Base-by-base conservation (phyloP, 2,113 vertebrate genomes). In the Lepidothrix coronata region DNA sequence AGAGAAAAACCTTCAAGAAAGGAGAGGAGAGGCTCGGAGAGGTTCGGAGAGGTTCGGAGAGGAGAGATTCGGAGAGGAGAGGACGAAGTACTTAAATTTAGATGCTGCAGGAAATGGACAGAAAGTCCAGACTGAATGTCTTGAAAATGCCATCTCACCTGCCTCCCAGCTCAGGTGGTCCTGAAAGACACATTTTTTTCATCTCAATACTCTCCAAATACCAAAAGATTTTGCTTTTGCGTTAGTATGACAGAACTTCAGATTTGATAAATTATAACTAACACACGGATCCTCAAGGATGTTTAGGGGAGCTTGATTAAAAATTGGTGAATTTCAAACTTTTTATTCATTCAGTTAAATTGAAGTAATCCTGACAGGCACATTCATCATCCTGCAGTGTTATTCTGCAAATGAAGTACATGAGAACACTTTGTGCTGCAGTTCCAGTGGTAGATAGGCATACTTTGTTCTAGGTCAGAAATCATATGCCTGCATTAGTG, bases 291-390 rank as follows among this genome's bases (percentile, higher is more conserved):
- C 28, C 23, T 89, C 22, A 66, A 94, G 31, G 43, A 84, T 93
- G 24, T 73, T 72, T 67, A 1, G 0, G 37, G 28, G 6, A 20
- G 1, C 0, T 0, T 37, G n/a, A 76, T 62, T 88, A 87, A 70
- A 85, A 93, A 78, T 24, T 0, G 1, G 14, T 85, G 55, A 5
- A 46, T 77, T 91, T 91, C n/a, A 84, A 58, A 67, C 14, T 58
- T 57, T 73, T 70, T 67, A 44, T 31, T 58, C 6, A 58, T 68
- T 66, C 37, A 49, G 24, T 54, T 77, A 66, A 78, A 87, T 81
- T 80, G n/a, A 77, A 31, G 31, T 41, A 66, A 62, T 71, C 31
- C n/a, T 58, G 74, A 87, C 65, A 74, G 28, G 17, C 19, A 15
- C 31, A 89, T 87, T 48, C 22, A 85, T 90, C 74, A 59, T 63